Conservation (phyloP, 2,888 invertebrate genomes). For the Saturnia pavonia region DNA sequence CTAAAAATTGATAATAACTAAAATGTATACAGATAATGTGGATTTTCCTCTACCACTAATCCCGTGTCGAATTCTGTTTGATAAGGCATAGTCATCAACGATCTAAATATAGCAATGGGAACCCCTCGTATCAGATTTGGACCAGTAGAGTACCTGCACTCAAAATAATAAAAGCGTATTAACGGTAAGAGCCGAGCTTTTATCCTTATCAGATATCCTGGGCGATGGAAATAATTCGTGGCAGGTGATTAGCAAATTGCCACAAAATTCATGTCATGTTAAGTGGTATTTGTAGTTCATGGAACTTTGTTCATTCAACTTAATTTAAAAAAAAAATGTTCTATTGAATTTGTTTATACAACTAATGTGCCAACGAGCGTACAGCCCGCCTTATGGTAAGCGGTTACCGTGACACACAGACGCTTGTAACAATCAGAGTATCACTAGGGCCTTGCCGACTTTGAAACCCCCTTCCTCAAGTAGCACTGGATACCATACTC, state of each 20-base stretch:
- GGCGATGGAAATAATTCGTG: not conserved
- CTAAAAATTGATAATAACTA: constrained; percentile 2
- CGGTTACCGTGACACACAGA: too few relatives aligned
- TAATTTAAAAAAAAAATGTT: too few relatives aligned
- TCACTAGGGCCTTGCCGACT: too few relatives aligned
- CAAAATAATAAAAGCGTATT: constrained; percentile 8
- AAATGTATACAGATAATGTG: not conserved
- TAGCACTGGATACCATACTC: too few relatives aligned
- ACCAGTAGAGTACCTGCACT: not conserved
- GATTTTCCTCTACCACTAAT: not conserved
- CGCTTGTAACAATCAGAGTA: too few relatives aligned
- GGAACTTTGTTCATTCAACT: too few relatives aligned
- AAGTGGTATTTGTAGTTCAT: not conserved
- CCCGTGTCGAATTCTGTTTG: not conserved
- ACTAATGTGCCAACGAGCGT: too few relatives aligned
- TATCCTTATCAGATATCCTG: constrained; percentile 4
- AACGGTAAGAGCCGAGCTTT: constrained; percentile 9
- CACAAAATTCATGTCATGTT: not conserved
- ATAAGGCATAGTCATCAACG: not conserved
- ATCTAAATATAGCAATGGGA: constrained; percentile 5
- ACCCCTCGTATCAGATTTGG: constrained; percentile 9
- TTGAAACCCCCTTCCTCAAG: too few relatives aligned
- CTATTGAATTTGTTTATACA: too few relatives aligned
- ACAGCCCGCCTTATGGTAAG: too few relatives aligned
- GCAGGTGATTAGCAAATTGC: not conserved